These are phyloP conservation scores for Podocnemis expansa DNA, from an alignment of 2,113 vertebrate genomes.

Conservation along the genomic window DNA sequence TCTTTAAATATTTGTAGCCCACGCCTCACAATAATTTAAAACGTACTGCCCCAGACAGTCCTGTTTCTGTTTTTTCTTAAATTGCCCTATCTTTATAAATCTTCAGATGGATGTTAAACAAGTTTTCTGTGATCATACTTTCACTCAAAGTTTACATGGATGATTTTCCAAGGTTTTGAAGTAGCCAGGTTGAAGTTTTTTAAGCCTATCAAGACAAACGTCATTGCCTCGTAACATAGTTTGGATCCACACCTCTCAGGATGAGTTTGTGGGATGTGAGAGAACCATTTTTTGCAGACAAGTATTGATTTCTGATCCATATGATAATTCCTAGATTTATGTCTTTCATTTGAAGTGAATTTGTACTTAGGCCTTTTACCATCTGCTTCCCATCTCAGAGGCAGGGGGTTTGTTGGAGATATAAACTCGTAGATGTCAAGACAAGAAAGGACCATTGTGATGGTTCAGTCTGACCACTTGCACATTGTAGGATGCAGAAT, in stretches of 20 bases:
- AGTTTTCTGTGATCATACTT: background rate
- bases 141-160: background rate
- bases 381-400: background rate
- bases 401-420: background rate
- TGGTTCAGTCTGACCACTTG: too few relatives aligned
- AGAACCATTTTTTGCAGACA: conserved; percentile 38
- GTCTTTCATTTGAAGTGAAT: conserved; percentile 59
- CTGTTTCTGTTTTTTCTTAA: background rate
- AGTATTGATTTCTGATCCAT: conserved; percentile 65
- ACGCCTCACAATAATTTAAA: too few relatives aligned
- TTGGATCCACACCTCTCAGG: conserved; percentile 35
- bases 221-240: background rate
- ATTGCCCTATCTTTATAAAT: background rate
- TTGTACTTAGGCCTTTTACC: conserved; percentile 50
- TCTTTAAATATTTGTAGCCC: too few relatives aligned
- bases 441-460: too few relatives aligned
- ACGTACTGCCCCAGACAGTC: too few relatives aligned
- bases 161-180: background rate
- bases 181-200: background rate
- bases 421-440: too few relatives aligned
- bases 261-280: conserved; percentile 19
- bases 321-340: conserved; percentile 29
- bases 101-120: background rate
- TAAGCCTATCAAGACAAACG: background rate
- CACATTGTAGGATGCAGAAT: too few relatives aligned